These are phyloP conservation scores for Muricea muricata DNA, from an alignment of 92 coral and sea anemone genomes.

Conservation along the genomic window DNA sequence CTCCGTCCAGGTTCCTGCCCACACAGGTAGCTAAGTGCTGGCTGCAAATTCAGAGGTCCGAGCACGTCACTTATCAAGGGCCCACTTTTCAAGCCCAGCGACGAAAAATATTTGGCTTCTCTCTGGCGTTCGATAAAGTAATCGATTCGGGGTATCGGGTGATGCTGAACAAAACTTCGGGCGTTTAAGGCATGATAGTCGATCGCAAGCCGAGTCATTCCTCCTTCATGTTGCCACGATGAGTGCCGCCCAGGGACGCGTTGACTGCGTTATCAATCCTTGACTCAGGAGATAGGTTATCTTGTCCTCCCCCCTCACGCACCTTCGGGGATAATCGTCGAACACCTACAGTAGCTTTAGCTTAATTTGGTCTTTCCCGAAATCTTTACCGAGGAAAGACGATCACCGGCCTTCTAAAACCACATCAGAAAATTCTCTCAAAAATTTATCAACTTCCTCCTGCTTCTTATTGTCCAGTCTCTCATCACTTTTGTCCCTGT, in stretches of 20 bases:
- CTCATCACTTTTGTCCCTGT: background rate
- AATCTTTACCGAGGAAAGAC: background rate
- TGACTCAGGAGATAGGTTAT: background rate
- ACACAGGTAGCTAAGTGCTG: background rate
- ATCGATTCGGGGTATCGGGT: background rate
- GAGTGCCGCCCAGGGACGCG: background rate
- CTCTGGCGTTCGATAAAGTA: background rate
- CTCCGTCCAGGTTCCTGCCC: background rate
- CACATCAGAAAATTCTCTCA: background rate
- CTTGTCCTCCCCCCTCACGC: background rate
- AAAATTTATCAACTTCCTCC: background rate
- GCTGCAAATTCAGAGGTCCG: background rate
- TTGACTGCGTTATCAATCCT: background rate
- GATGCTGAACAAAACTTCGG: background rate
- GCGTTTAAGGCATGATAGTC: background rate
- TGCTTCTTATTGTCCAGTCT: background rate
- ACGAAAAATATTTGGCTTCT: conserved; percentile 1
- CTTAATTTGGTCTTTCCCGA: background rate
- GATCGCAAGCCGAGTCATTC: background rate
- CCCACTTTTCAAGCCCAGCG: background rate
- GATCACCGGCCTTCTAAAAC: conserved; percentile 1
- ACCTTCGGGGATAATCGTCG: background rate
- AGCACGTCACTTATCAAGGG: background rate
- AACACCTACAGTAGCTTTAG: background rate
- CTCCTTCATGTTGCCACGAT: background rate